Conservation (phyloP, 2,797 vertebrate species). For the Tapera naevia region DNA sequence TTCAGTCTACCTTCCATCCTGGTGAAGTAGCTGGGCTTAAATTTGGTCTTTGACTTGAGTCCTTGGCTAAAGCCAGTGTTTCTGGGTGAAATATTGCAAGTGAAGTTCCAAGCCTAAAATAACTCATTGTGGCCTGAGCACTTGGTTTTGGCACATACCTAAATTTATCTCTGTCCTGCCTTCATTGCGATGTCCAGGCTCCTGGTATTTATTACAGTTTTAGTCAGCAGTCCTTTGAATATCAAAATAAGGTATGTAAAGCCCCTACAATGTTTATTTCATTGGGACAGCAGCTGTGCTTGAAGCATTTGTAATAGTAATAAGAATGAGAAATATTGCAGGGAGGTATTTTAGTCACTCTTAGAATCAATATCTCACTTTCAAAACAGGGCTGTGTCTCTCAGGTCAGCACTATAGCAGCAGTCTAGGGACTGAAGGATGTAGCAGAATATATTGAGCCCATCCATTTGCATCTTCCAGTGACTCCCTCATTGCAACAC, state of each 20-base stretch:
- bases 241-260: not conserved
- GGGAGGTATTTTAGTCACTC: not conserved
- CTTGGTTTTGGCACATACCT: not conserved
- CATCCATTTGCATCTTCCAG: not conserved
- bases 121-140: not conserved
- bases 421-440: not conserved
- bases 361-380: not conserved
- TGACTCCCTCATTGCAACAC: not conserved
- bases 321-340: not conserved
- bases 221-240: constrained; percentile 16
- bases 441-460: not conserved
- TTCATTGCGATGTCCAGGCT: not conserved
- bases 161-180: constrained; percentile 4
- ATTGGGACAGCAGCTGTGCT: not conserved
- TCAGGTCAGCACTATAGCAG: not conserved
- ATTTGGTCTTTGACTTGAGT: not conserved
- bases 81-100: constrained; percentile 13
- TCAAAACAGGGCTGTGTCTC: not conserved
- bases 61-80: not conserved
- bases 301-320: not conserved
- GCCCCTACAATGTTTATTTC: not conserved
- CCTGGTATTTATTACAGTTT: not conserved
- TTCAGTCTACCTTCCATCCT: not conserved
- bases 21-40: not conserved
- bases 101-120: constrained; percentile 3